phyloP scores from a whole-genome alignment of 2,113 vertebrate genomes.

The Donacobius atricapilla region DNA sequence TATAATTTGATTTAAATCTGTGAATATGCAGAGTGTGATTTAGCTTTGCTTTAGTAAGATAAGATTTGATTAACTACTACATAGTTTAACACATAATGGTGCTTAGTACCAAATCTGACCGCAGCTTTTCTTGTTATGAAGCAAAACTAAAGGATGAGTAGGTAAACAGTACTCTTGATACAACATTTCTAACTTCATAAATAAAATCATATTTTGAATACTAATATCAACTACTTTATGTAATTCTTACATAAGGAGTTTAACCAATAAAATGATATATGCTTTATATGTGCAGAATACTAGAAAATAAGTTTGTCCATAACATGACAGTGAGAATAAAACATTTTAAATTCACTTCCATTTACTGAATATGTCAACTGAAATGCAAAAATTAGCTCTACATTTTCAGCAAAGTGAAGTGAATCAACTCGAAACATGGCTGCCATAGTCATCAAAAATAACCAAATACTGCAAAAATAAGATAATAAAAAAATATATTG shows the following conservation, averaged over 20 bases:
- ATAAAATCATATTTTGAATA: background rate
- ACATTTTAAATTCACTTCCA: background rate
- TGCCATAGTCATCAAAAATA: background rate
- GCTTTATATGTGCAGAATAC: background rate
- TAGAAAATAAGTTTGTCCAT: background rate
- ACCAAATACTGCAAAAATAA: background rate
- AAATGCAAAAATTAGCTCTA: background rate
- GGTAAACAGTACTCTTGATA: background rate
- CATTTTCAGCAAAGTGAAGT: background rate
- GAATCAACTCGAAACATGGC: background rate
- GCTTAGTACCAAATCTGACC: background rate
- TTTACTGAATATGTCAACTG: background rate
- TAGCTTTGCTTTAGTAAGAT: background rate
- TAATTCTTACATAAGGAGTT: background rate
- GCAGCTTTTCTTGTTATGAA: background rate
- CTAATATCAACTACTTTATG: background rate
- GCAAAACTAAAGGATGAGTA: background rate
- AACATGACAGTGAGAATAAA: background rate
- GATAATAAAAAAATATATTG: background rate
- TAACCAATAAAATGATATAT: background rate
- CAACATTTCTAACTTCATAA: background rate
- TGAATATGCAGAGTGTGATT: background rate
- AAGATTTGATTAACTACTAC: background rate
- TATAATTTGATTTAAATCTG: background rate
- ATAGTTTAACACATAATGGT: background rate